These are phyloP conservation scores for Pomatostomus ruficeps DNA, from an alignment of 2,113 vertebrate species.

Conservation along the genomic window DNA sequence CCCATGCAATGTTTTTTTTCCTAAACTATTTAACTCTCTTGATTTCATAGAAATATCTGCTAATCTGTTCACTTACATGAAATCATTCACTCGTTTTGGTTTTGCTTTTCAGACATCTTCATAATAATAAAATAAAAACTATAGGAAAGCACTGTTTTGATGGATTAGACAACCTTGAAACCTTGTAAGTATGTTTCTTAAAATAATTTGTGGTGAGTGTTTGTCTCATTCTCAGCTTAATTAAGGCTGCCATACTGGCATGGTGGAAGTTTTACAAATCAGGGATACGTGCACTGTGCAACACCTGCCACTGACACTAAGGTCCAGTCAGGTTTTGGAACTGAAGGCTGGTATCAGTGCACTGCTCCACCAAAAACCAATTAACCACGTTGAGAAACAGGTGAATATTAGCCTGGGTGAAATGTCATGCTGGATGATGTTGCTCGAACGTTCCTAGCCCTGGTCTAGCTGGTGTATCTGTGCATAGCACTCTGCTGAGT, in stretches of 20 bases:
- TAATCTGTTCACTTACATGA: neutral
- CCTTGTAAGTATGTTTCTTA: slow-evolving; percentile 84
- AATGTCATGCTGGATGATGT: neutral
- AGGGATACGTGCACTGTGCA: fast-evolving
- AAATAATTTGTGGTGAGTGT: neutral
- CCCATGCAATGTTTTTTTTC: neutral
- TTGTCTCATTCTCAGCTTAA: neutral
- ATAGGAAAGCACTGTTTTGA: slow-evolving; percentile 87
- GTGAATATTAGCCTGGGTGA: neutral
- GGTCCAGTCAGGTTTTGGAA: neutral
- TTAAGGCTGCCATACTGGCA: neutral
- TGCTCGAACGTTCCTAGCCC: neutral
- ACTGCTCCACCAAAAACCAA: slow-evolving; percentile 10
- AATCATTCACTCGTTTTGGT: neutral
- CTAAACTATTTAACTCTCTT: neutral
- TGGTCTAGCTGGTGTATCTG: neutral
- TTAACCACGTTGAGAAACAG: neutral
- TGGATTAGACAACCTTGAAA: slow-evolving; percentile 93
- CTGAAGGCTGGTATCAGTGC: neutral
- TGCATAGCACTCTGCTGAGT: neutral
- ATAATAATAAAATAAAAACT: slow-evolving; percentile 94
- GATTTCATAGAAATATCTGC: neutral
- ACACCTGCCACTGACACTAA: too few species aligned
- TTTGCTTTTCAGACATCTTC: slow-evolving; percentile 84
- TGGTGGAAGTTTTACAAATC: neutral